phyloP scores from a whole-genome alignment of 1,140 invertebrate species.

The Paralvinella palmiformis region DNA sequence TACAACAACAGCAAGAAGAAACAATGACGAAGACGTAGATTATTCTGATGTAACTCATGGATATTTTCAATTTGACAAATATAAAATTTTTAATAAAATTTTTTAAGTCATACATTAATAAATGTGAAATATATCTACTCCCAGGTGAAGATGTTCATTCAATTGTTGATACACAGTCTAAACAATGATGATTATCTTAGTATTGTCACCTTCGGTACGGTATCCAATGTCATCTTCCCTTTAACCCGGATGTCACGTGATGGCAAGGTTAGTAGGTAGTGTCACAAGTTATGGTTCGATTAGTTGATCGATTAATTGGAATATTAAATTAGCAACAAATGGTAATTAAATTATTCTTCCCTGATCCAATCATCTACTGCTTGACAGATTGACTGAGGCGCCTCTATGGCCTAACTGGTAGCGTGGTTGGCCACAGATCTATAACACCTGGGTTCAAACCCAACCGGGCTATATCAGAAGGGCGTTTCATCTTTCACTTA shows the following conservation, averaged over 20 bases:
- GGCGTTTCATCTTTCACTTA: no score
- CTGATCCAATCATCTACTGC: background rate
- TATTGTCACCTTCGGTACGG: constrained; percentile 19
- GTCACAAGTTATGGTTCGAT: background rate
- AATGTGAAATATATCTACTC: background rate
- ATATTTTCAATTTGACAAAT: background rate
- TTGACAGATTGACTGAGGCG: background rate
- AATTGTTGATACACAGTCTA: constrained; percentile 13
- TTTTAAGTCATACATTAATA: background rate
- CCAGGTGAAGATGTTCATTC: constrained; percentile 15
- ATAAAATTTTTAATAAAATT: background rate
- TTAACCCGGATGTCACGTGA: constrained; percentile 14
- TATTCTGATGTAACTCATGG: background rate
- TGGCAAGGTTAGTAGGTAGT: constrained; percentile 7
- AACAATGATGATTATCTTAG: constrained; percentile 11
- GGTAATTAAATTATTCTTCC: background rate
- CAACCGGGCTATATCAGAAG: no score
- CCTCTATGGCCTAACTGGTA: no score
- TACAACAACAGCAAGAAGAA: background rate
- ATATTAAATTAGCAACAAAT: background rate
- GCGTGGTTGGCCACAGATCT: no score
- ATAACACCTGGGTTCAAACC: no score
- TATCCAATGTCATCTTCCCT: constrained; percentile 12
- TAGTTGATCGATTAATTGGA: background rate
- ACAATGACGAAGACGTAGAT: background rate